Conservation (phyloP, 2,113 vertebrate species). For the Sorex araneus region DNA sequence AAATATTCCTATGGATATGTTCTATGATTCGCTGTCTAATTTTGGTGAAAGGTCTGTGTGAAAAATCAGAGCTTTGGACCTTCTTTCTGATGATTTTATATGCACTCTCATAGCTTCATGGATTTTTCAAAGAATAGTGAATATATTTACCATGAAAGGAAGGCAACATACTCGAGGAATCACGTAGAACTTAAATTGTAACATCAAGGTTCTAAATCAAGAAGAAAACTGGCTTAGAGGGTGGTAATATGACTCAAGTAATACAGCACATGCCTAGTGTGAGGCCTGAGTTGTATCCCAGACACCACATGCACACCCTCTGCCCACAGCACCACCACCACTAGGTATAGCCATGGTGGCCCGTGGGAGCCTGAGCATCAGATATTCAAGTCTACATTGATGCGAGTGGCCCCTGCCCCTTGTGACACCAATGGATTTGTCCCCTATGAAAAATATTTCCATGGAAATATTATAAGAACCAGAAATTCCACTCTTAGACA, state of each 20-base stretch:
- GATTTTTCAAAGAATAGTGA: not conserved
- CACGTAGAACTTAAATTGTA: not conserved
- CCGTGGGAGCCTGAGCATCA: too few relatives aligned
- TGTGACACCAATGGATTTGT: too few relatives aligned
- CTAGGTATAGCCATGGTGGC: too few relatives aligned
- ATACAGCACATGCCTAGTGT: too few relatives aligned
- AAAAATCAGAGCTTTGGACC: not conserved
- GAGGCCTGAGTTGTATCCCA: too few relatives aligned
- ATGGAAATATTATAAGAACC: too few relatives aligned
- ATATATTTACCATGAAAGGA: not conserved
- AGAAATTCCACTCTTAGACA: too few relatives aligned
- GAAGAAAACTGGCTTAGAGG: not conserved
- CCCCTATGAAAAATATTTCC: too few relatives aligned
- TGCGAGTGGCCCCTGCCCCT: too few relatives aligned
- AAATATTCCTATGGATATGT: constrained; percentile 3
- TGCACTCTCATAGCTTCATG: constrained; percentile 16
- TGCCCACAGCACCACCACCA: too few relatives aligned
- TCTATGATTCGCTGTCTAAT: not conserved
- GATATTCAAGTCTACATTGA: too few relatives aligned
- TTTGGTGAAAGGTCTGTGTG: not conserved
- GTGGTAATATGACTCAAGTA: not conserved
- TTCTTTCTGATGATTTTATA: constrained; percentile 7
- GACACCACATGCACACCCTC: too few relatives aligned
- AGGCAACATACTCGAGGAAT: not conserved
- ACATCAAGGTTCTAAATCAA: constrained; percentile 26